Evolutionary conservation across 2,888 invertebrate genomes (phyloP), one percentile per base, ranked within the genome.

Genomic region (Lasius fuliginosus): DNA sequence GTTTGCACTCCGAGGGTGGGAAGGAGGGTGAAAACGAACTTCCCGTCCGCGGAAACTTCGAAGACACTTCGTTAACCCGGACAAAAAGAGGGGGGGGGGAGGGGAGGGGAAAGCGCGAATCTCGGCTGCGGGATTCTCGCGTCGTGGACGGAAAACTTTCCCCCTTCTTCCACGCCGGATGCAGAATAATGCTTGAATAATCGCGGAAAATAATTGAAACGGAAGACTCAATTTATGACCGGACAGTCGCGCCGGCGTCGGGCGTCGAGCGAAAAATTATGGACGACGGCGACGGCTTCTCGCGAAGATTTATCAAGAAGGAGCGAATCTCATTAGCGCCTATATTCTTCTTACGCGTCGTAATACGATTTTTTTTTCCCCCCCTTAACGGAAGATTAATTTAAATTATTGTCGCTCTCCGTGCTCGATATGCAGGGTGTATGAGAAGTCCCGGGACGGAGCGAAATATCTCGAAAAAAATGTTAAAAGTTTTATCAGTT

Each of bases 131-230:
- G 76, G 77, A 83, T 74, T 77, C 68, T 49, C 60, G 46, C 77
- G 81, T 60, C 58, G 15, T 36, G 40, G 58, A 49, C 74, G 76
- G 67, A 64, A 83, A 90, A 90, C 86, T 90, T 88, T 86, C 68
- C 83, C 30, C 60, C 12, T 58, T 49, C 5, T 36, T 23, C 23
- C 23, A 23, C 23, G 71, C 18, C 76, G 81, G 65, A 82, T 69
- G 76, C 68, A 74, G 36, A 36, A 36, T 36, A 36, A 36, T 36
- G 65, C 49, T 58, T 85, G 85, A 88, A 90, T 84, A 86, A 89
- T 86, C 84, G 85, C 74, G 86, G 73, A 85, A 81, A 88, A 90
- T 90, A 90, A 90, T 90, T 90, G 88, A 89, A 90, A 90, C 84
- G 90, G 87, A 88, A 90, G 85, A 86, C 85, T 83, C 85, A 83